Percentiles rank a stretch among this genome's conserved stretches.
These are phyloP conservation scores for Plebejus melissa DNA, from an alignment of 2,888 invertebrate genomes.

Conservation along the genomic window DNA sequence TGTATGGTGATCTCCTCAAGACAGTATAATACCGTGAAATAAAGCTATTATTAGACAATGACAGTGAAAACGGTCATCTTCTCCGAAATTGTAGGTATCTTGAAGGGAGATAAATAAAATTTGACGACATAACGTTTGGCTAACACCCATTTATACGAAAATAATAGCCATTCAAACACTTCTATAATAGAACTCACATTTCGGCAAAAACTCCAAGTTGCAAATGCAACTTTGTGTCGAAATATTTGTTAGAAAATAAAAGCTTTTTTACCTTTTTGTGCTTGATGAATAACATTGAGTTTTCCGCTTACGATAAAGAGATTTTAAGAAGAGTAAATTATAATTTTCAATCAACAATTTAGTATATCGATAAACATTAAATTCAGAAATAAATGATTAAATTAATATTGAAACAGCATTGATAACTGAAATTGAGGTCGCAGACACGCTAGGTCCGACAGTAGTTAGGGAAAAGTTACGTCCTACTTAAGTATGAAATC, in stretches of 20 bases:
- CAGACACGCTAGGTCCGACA: neutral
- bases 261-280: neutral
- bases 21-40: slow-evolving; percentile 8
- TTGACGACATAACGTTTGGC: neutral
- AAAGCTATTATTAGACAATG: slow-evolving; percentile 24
- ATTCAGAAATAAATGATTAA: neutral
- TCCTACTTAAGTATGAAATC: slow-evolving; percentile 18
- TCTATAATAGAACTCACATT: neutral
- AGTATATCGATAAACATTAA: neutral
- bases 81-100: slow-evolving; percentile 12
- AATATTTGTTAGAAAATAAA: neutral
- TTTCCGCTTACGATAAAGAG: neutral
- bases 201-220: neutral
- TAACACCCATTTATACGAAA: neutral
- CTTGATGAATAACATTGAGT: neutral
- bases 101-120: slow-evolving; percentile 18
- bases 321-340: no score
- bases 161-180: slow-evolving; percentile 3
- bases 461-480: slow-evolving; percentile 19
- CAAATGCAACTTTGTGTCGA: neutral
- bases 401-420: neutral
- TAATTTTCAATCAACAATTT: neutral
- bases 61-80: slow-evolving; percentile 23
- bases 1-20: neutral
- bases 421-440: slow-evolving; percentile 16